These are phyloP conservation scores for Deladenus siricidicola DNA, from an alignment of 2,888 invertebrate genomes.

Conservation along the genomic window DNA sequence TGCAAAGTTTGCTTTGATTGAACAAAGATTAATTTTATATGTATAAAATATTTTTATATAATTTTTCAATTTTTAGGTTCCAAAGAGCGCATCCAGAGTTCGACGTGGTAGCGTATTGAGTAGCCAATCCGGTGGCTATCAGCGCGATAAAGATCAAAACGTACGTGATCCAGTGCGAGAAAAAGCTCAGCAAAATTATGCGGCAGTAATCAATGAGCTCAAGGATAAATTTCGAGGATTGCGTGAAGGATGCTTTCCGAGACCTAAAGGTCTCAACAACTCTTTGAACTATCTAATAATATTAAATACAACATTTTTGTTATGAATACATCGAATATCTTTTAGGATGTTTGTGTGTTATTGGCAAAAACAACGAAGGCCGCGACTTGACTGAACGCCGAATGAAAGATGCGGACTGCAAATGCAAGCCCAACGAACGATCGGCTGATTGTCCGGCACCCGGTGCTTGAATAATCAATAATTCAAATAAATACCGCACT, in stretches of 20 bases:
- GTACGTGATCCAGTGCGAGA: slow-evolving; percentile 43
- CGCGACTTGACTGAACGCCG: slow-evolving; percentile 50
- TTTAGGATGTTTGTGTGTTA: slow-evolving; percentile 50
- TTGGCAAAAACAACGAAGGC: slow-evolving; percentile 44
- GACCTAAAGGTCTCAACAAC: slow-evolving; percentile 37
- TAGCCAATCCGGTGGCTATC: not conserved
- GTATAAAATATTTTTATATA: too few relatives aligned
- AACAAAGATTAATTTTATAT: too few relatives aligned
- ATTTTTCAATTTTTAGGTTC: too few relatives aligned
- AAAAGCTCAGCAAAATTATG: slow-evolving; percentile 48
- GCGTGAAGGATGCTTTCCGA: slow-evolving; percentile 48
- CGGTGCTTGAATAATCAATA: slow-evolving; percentile 25
- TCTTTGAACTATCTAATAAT: not conserved
- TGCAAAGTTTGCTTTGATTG: slow-evolving; percentile 34
- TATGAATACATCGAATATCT: not conserved
- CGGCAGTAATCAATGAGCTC: slow-evolving; percentile 48
- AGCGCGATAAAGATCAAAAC: slow-evolving; percentile 23
- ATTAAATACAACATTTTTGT: not conserved
- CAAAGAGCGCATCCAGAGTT: too few relatives aligned
- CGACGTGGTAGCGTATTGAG: not conserved
- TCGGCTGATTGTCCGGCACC: slow-evolving; percentile 28
- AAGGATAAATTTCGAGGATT: slow-evolving; percentile 51
- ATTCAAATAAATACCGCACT: not conserved
- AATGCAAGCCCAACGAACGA: slow-evolving; percentile 38
- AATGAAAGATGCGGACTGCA: slow-evolving; percentile 48